Evolutionary conservation across 2,797 vertebrate species (phyloP).

Genomic region (Myotis planiceps): DNA sequence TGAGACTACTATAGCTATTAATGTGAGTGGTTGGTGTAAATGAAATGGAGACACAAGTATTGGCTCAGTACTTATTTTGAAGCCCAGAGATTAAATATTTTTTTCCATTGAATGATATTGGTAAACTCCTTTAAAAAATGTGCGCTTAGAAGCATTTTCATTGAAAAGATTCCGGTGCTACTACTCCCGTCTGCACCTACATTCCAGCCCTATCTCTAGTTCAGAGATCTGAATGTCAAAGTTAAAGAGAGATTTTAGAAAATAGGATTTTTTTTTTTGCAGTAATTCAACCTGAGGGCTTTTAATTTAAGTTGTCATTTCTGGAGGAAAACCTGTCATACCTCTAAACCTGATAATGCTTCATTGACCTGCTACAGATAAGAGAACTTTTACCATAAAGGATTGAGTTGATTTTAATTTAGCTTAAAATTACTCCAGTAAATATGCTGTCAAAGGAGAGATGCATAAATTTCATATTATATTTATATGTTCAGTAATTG

Average conservation of each 20-base stretch:
- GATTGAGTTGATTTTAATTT: constrained; percentile 30
- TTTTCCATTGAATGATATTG: neutral
- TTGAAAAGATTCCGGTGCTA: constrained; percentile 45
- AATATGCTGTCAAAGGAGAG: constrained; percentile 28
- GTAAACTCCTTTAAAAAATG: constrained; percentile 41
- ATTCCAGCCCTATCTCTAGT: constrained; percentile 79
- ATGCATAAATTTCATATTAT: neutral
- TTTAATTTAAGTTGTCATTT: constrained; percentile 70
- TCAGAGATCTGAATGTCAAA: constrained; percentile 68
- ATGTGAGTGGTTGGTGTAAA: neutral
- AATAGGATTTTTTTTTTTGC: constrained; percentile 58
- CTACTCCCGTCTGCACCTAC: constrained; percentile 39
- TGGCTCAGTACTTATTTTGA: constrained; percentile 40
- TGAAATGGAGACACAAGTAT: neutral
- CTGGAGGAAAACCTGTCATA: neutral
- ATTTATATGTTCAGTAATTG: neutral
- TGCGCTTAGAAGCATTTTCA: constrained; percentile 25
- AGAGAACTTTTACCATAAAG: neutral
- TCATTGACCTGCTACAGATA: constrained; percentile 29
- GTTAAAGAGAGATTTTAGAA: constrained; percentile 64
- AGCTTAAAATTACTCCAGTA: neutral
- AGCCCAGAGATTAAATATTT: neutral
- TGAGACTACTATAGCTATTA: neutral
- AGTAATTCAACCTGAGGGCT: constrained; percentile 54
- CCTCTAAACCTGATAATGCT: constrained; percentile 15